Conservation (phyloP, 2,797 vertebrate genomes). For the Margarornis squamiger region DNA sequence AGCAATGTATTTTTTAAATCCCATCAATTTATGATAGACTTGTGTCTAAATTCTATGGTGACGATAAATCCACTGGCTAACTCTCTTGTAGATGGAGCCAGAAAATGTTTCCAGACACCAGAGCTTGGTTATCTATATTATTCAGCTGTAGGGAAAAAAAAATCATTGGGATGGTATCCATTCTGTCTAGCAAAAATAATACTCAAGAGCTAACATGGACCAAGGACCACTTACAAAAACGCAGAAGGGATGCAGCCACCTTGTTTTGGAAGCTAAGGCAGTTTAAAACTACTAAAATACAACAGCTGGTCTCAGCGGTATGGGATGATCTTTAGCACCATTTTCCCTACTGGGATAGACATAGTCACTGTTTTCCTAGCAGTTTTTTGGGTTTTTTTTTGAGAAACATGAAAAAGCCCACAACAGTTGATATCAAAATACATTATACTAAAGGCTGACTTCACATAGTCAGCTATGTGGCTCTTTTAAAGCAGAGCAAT, state of each 20-base stretch:
- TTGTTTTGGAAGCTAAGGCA: not conserved
- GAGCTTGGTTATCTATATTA: conserved; percentile 17
- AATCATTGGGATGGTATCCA: not conserved
- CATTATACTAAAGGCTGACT: not conserved
- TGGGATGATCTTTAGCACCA: not conserved
- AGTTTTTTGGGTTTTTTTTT: not conserved
- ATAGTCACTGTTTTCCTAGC: not conserved
- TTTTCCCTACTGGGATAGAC: not conserved
- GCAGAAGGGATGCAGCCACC: not conserved
- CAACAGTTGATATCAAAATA: not conserved
- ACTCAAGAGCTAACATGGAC: not conserved
- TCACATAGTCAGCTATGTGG: too few species aligned
- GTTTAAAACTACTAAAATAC: not conserved
- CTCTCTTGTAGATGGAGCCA: conserved; percentile 1
- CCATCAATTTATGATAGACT: not conserved
- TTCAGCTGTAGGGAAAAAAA: not conserved
- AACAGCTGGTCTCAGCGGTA: not conserved
- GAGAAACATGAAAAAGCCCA: not conserved
- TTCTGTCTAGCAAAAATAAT: not conserved
- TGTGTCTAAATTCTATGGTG: not conserved
- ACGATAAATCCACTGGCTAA: not conserved
- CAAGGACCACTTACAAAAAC: not conserved
- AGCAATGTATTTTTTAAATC: conserved; percentile 35
- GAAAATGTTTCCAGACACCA: conserved; percentile 8
- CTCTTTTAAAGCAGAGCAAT: not conserved